Base-by-base conservation (phyloP, 2,888 invertebrate species). In the Ferdinandea cuprea region DNA sequence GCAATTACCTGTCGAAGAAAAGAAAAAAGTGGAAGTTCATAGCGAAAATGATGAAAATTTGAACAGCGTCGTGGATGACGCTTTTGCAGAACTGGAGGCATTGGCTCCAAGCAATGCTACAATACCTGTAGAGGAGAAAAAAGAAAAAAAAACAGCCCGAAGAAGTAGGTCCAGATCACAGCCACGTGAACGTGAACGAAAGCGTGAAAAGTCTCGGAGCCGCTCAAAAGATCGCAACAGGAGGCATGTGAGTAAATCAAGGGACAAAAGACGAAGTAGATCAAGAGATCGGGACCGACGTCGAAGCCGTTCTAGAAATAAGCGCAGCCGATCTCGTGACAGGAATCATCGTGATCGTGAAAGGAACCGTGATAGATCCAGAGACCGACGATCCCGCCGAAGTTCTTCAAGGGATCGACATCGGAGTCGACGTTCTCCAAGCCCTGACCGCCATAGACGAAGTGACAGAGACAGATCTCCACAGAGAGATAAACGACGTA, bases 61-160 rank as follows among this genome's bases (percentile, higher is more conserved):
- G 68, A 91, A 85, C 90, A 88, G 87, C 74, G 89, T 87, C 17
- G 94, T 96, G n/a, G 94, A 95, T 86, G 94, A 96, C 88, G 94
- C 96, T 2, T 96, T 97, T 96, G 94, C 96, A 15, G 95, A 95
- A 85, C 91, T 97, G 59, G 97, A 97, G 91, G 95, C 96, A 3
- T 91, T 96, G 25, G 97, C 96, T 1, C 96, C 96, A 2, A 95
- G 95, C 5, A 90, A 91, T 32, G 85, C 87, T 5, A 87, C 87
- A 3, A 87, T 85, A 17, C 85, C 86, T 15, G 71, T 58, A 1
- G 85, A 88, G 0, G 48, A 25, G 15, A 86, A 81, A 83, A 74
- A 78, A 11, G 85, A 81, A 21, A 90, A 87, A 88, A 87, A 80
- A 87, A 89, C 87, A 11, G 86, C 84, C 0, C 68, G 21, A 1